A percentile compares a stretch with the other conserved stretches of the same genome.
Conservation (phyloP, 2,888 invertebrate genomes). For the Amphiduros pacificus region DNA sequence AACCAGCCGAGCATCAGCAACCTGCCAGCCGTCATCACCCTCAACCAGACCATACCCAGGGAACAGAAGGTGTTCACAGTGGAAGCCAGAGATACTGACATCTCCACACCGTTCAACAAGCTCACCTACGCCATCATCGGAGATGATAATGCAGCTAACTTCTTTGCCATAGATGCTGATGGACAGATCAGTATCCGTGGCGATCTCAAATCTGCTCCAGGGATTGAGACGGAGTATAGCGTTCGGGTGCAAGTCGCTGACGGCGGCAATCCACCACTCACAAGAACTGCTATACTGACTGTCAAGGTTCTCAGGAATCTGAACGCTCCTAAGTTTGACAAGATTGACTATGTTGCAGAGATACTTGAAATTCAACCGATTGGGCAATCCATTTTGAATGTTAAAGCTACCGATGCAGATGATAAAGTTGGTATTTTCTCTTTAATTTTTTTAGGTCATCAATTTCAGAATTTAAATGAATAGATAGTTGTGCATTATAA, state of each 20-base stretch:
- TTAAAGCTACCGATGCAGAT: slow-evolving; percentile 42
- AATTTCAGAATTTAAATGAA: too few species aligned
- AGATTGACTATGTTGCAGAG: slow-evolving; percentile 30
- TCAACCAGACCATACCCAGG: slow-evolving; percentile 25
- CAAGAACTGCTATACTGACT: slow-evolving; percentile 36
- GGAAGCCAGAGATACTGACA: slow-evolving; percentile 22
- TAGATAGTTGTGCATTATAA: too few species aligned
- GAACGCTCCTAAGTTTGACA: slow-evolving; percentile 34
- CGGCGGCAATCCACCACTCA: slow-evolving; percentile 44
- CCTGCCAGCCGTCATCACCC: slow-evolving; percentile 31
- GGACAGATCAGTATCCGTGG: slow-evolving; percentile 34
- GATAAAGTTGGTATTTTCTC: slow-evolving; percentile 24
- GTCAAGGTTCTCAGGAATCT: slow-evolving; percentile 42
- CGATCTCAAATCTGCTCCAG: slow-evolving; percentile 28
- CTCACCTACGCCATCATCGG: slow-evolving; percentile 39
- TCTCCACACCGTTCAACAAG: slow-evolving; percentile 38
- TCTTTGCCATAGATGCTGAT: slow-evolving; percentile 33
- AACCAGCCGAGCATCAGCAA: slow-evolving; percentile 38
- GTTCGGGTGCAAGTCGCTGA: slow-evolving; percentile 35
- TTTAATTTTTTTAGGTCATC: too few species aligned
- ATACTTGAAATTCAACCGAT: slow-evolving; percentile 42
- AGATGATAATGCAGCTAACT: slow-evolving; percentile 36
- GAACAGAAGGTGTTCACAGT: slow-evolving; percentile 20
- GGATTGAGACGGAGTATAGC: slow-evolving; percentile 30
- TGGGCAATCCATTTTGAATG: slow-evolving; percentile 34